Conservation (phyloP, 2,797 vertebrate genomes). For the Epinephelus malabaricus region DNA sequence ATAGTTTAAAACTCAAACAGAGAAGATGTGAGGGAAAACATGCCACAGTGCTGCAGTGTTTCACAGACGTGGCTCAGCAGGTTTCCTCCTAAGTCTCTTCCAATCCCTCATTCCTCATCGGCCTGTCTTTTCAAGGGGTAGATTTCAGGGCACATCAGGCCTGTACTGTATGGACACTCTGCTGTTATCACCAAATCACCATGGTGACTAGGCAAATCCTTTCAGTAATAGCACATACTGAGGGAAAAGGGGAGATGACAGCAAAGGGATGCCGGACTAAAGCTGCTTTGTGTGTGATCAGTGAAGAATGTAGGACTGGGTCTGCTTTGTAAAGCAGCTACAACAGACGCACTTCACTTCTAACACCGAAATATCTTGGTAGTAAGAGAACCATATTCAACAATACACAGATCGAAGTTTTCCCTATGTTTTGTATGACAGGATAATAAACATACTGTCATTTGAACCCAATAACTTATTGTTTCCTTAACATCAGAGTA, state of each 20-base stretch:
- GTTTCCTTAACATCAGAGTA: conserved; percentile 31
- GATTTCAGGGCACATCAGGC: neutral
- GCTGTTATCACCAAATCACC: conserved; percentile 57
- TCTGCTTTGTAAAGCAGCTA: conserved; percentile 23
- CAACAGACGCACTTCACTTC: neutral
- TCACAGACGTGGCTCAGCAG: neutral
- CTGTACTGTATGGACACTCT: conserved; percentile 45
- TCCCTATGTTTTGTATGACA: neutral
- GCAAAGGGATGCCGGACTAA: conserved; percentile 52
- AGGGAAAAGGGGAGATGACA: conserved; percentile 59
- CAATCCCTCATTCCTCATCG: neutral
- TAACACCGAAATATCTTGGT: neutral
- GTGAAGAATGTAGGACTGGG: conserved; percentile 24
- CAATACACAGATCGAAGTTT: neutral
- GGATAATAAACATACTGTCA: neutral
- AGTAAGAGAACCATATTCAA: neutral
- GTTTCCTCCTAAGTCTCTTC: conserved; percentile 21
- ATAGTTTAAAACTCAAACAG: conserved; percentile 28
- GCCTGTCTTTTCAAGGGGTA: conserved; percentile 7
- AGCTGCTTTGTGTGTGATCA: conserved; percentile 63
- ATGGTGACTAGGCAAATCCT: conserved; percentile 64
- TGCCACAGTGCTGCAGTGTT: neutral
- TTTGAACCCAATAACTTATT: conserved; percentile 32
- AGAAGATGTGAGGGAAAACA: conserved; percentile 17
- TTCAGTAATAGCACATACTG: conserved; percentile 42